A percentile compares a stretch with the other conserved stretches of the same genome.
phyloP scores from a whole-genome alignment of 2,888 invertebrate genomes.

The Parelbella ahira region DNA sequence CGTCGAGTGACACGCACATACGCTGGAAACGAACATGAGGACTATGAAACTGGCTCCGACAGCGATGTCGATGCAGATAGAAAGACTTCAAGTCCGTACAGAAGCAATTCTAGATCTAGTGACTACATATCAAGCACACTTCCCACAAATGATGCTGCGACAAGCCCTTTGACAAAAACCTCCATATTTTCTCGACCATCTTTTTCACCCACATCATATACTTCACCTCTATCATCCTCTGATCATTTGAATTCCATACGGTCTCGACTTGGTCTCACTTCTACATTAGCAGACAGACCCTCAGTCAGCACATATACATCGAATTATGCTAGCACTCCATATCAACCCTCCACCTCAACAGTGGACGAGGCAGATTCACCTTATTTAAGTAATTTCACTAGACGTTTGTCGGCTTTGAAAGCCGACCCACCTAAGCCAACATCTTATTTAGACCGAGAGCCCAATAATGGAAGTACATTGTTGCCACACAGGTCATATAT shows the following conservation, averaged over 20 bases:
- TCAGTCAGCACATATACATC: conserved; percentile 51
- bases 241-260: conserved; percentile 81
- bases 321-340: conserved; percentile 50
- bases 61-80: conserved; percentile 82
- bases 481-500: conserved; percentile 63
- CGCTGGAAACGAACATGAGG: conserved; percentile 73
- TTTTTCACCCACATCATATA: conserved; percentile 52
- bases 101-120: conserved; percentile 63
- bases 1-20: conserved; percentile 74
- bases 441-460: conserved; percentile 55
- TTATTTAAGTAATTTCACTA: conserved; percentile 85
- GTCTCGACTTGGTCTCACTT: conserved; percentile 77
- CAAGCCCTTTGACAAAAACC: conserved; percentile 55
- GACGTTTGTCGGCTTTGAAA: conserved; percentile 76
- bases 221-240: conserved; percentile 57
- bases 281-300: conserved; percentile 59
- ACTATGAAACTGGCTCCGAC: conserved; percentile 86
- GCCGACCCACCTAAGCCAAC: conserved; percentile 55
- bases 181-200: conserved; percentile 67
- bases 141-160: conserved; percentile 50
- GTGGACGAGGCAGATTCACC: conserved; percentile 83
- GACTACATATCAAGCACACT: conserved; percentile 68
- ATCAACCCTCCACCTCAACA: conserved; percentile 58
- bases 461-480: conserved; percentile 60
- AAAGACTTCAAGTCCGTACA: conserved; percentile 55